phyloP scores from a whole-genome alignment of 2,797 vertebrate species.

The Psittacula derbiana region DNA sequence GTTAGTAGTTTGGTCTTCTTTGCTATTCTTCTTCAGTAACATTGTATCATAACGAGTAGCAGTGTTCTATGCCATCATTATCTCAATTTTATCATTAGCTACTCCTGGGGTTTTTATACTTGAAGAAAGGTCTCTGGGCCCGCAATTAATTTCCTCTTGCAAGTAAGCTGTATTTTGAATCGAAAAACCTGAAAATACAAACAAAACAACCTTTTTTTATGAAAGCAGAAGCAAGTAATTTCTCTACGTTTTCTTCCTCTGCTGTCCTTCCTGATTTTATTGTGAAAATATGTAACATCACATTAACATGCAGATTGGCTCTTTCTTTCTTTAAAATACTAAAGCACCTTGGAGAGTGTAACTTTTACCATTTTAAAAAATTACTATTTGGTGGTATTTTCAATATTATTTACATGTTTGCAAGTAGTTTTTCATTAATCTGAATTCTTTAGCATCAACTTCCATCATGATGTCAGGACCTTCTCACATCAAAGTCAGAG shows the following conservation, averaged over 20 bases:
- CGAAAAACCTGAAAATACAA: neutral
- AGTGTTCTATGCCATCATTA: accelerated
- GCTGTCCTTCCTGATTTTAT: neutral
- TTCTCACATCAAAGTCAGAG: neutral
- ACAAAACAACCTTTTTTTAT: neutral
- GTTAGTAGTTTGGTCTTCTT: neutral
- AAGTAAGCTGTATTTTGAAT: neutral
- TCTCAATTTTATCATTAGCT: neutral
- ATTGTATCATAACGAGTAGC: neutral
- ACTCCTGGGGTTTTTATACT: neutral
- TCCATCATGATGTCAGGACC: neutral
- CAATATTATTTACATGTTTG: neutral
- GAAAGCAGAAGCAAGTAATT: neutral
- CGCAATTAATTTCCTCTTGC: neutral
- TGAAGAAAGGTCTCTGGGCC: neutral
- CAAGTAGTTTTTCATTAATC: neutral
- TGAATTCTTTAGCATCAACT: neutral
- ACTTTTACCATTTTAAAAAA: neutral
- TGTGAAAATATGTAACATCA: neutral
- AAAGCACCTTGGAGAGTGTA: neutral
- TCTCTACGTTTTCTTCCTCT: neutral
- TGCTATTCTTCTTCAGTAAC: neutral
- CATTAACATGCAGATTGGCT: neutral
- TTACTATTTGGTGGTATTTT: neutral
- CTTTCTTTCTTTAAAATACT: neutral